Conservation (phyloP, 2,797 vertebrate genomes). For the Fundulus diaphanus region DNA sequence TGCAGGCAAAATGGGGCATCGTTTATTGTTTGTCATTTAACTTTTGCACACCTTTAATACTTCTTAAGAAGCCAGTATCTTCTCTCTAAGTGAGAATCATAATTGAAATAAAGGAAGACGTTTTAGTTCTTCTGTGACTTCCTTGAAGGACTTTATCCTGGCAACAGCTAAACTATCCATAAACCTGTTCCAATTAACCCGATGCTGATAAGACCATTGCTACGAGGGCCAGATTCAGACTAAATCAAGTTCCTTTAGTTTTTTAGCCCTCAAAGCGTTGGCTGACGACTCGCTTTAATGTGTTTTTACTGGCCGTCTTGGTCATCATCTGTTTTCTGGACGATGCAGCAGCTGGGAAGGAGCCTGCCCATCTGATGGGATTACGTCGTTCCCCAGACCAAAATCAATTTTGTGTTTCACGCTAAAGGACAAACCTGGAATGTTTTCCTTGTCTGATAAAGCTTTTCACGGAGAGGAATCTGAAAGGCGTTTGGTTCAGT, state of each 20-base stretch:
- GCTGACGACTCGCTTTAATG: not conserved
- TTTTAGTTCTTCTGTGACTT: not conserved
- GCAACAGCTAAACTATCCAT: not conserved
- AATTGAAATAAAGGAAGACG: not conserved
- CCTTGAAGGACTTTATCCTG: not conserved
- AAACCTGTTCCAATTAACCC: not conserved
- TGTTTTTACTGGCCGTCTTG: not conserved
- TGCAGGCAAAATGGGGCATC: too few species aligned
- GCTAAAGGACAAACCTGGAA: not conserved
- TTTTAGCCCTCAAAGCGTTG: not conserved
- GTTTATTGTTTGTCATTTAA: not conserved
- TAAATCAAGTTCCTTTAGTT: not conserved
- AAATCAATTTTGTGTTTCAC: not conserved
- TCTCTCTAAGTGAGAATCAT: not conserved
- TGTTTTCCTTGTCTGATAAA: not conserved
- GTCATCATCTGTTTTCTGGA: constrained; percentile 1
- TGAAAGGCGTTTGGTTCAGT: not conserved
- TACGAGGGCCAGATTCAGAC: not conserved
- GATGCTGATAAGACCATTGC: not conserved
- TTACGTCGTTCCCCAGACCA: not conserved
- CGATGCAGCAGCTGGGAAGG: not conserved
- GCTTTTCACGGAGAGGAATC: not conserved
- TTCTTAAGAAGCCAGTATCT: not conserved
- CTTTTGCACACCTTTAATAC: not conserved
- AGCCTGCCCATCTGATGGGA: not conserved